Base-by-base conservation (phyloP, 2,797 vertebrate species). In the Chanos chanos region DNA sequence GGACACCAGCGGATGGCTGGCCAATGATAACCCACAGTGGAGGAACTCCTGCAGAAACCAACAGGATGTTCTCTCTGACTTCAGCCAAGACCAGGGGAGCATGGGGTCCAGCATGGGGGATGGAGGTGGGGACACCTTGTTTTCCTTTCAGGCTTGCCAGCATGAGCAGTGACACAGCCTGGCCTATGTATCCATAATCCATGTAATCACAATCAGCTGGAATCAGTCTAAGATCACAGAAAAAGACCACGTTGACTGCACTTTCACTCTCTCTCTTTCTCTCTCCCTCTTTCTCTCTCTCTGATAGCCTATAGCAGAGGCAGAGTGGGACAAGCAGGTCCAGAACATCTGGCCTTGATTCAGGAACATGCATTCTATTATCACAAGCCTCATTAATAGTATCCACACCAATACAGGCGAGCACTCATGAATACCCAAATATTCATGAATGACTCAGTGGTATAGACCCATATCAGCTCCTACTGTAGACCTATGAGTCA, bases 31-130 rank as follows among this genome's bases (percentile, higher is more conserved):
- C 80, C 56, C 71, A 64, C 76, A 73, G 52, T 70, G 63, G 75
- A 77, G 75, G 66, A 78, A 67, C 70, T 68, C 73, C 73, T 9
- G 27, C 72, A 54, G 65, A 70, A 66, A 31, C 31, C n/a, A 70
- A 64, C 81, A 77, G 74, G 39, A 79, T 80, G 83, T 78, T 78
- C 82, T 72, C 77, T 78, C 75, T 83, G 80, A 81, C 77, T 85
- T 82, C 87, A 82, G 77, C 75, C 76, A 76, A 80, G 78, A 79
- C 19, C 1, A 25, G 2, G 18, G 2, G 25, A 67, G 71, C 60
- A 68, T 16, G 47, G 47, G 19, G 47, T 13, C 44, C 1, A 21
- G 1, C 7, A 18, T 44, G 31, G 30, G 21, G 19, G 22, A 13
- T 10, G 25, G 24, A 25, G n/a, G n/a, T n/a, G n/a, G n/a, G n/a